phyloP scores from a whole-genome alignment of 2,797 vertebrate genomes.

The Syndactyla subalaris region DNA sequence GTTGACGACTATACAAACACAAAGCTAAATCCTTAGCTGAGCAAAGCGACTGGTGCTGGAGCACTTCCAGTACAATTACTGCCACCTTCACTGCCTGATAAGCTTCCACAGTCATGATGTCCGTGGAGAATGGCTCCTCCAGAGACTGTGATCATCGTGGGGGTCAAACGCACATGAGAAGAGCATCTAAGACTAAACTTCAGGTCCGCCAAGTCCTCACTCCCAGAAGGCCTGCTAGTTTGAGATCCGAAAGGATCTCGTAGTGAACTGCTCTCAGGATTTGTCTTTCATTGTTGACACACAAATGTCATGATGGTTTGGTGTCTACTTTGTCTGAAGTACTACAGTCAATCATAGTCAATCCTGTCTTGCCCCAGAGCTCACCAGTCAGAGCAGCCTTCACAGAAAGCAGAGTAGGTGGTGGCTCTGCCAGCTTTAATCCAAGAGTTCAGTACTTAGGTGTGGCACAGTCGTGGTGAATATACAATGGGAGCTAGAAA shows the following conservation, averaged over 20 bases:
- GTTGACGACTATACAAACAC: not conserved
- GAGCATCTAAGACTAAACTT: not conserved
- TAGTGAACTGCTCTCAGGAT: not conserved
- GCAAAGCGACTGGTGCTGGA: not conserved
- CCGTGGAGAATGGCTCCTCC: not conserved
- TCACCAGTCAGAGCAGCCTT: not conserved
- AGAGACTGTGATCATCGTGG: not conserved
- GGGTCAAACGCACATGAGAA: not conserved
- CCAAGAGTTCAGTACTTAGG: not conserved
- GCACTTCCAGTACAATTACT: not conserved
- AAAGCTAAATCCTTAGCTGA: not conserved
- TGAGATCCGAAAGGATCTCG: not conserved
- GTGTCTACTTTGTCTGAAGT: not conserved
- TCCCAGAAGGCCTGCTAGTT: not conserved
- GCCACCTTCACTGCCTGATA: not conserved
- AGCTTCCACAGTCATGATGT: accelerated
- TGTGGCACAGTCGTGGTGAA: not conserved
- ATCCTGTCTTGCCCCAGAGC: not conserved
- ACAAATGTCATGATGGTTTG: accelerated
- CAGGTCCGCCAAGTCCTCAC: not conserved
- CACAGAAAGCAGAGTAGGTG: not conserved
- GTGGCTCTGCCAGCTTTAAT: not conserved
- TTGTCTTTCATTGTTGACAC: not conserved
- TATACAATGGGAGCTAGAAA: not conserved
- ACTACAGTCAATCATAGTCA: not conserved